phyloP scores from a whole-genome alignment of 2,797 vertebrate species.

The Protonibea diacanthus region DNA sequence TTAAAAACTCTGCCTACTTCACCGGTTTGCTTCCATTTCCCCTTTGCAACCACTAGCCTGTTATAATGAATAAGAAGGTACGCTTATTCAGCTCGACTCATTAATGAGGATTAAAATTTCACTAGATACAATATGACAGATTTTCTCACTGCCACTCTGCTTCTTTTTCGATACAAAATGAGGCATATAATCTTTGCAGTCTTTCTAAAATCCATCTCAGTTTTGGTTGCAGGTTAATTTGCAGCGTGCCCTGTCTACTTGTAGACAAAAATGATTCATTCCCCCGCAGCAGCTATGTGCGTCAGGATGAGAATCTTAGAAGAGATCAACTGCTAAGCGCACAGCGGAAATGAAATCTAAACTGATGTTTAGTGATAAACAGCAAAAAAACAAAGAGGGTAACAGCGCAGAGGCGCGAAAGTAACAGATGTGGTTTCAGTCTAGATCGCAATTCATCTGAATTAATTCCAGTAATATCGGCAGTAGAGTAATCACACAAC shows the following conservation, averaged over 20 bases:
- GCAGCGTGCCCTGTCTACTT: conserved; percentile 25
- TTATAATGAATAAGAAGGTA: conserved; percentile 3
- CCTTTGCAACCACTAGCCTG: background rate
- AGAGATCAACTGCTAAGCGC: conserved; percentile 34
- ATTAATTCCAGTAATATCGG: conserved; percentile 41
- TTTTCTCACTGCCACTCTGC: background rate
- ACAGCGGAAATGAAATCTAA: conserved; percentile 54
- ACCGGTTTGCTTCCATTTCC: background rate
- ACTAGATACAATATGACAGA: background rate
- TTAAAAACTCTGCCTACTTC: background rate
- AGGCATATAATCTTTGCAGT: background rate
- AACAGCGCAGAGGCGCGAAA: conserved; percentile 9
- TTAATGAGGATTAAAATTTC: conserved; percentile 19
- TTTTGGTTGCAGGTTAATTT: conserved; percentile 43
- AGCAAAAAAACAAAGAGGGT: conserved; percentile 29
- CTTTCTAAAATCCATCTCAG: conserved; percentile 10
- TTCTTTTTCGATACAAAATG: background rate
- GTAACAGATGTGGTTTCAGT: conserved; percentile 40
- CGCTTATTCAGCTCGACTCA: background rate
- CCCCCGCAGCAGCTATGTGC: conserved; percentile 11
- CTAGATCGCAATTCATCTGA: conserved; percentile 26
- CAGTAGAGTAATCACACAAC: conserved; percentile 15
- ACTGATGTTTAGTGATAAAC: conserved; percentile 36
- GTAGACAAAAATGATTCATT: conserved; percentile 59
- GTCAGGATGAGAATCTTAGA: conserved; percentile 51